Evolutionary conservation across 1,140 invertebrate species (phyloP), one percentile per base, ranked within the genome.

Genomic region (Bombus ignitus): DNA sequence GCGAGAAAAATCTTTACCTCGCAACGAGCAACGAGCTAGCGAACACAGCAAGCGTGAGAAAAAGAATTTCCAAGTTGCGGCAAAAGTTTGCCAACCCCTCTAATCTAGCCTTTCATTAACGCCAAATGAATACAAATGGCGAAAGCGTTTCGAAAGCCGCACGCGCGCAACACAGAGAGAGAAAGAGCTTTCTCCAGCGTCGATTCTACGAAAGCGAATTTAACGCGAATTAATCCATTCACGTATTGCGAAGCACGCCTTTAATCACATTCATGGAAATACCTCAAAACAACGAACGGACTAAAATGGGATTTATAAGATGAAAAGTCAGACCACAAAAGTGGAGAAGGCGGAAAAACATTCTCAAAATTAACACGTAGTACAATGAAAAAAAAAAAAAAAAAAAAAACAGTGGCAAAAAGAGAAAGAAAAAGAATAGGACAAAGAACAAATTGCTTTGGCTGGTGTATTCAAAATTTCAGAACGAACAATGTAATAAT

Each of bases 41-140:
- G 47, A 53, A 22, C 18, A 22, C 12, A 32, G 35, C 12, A 9
- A 9, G 35, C 35, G 22, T n/a, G 42, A 28, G 44, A 44, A 70
- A 57, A 65, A 77, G 57, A 77, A 32, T 77, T 70, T 70, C 15
- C 59, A 53, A 70, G 35, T 68, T 8, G 22, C 18, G 76, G 22
- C 53, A n/a, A 9, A 73, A 76, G 32, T 83, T 83, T 25, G 13
- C 44, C 9, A 39, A 42, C 8, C 62, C 44, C 65, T 66, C 35
- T 83, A 77, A 83, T 70, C 73, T 76, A 65, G 42, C 32, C 73
- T 83, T 68, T 77, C 81, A 70, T 77, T 44, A 77, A 70, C 47
- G 37, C 10, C 42, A 28, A 82, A 75, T 39, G 68, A 81, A 81
- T 73, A 73, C 47, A 62, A 81, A 72, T 59, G 79, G 68, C 32